Conservation (phyloP, 1,140 invertebrate species). For the Argopecten irradians region DNA sequence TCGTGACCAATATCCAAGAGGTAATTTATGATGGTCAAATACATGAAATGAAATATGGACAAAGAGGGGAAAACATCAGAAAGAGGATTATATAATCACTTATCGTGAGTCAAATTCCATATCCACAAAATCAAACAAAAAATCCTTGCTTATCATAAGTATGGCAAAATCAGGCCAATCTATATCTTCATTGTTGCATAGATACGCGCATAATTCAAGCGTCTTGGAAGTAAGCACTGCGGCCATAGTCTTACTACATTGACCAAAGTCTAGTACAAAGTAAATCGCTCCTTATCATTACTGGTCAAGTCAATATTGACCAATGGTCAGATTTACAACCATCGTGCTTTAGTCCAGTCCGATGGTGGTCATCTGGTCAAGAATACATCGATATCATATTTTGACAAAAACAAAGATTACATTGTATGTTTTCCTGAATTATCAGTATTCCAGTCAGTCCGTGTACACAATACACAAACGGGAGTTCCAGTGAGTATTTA, state of each 20-base stretch:
- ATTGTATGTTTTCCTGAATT: neutral
- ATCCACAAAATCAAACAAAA: neutral
- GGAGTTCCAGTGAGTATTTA: neutral
- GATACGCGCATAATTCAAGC: neutral
- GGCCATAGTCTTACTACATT: neutral
- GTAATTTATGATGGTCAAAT: neutral
- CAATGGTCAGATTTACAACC: neutral
- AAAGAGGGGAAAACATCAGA: neutral
- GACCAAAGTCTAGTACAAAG: slow-evolving; percentile 16
- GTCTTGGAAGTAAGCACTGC: neutral
- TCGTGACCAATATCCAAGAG: neutral
- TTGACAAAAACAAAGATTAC: neutral
- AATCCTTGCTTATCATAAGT: neutral
- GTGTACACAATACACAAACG: neutral
- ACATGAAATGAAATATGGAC: neutral
- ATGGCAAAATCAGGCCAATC: neutral
- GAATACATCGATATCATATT: neutral
- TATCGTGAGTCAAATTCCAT: neutral
- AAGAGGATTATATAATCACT: neutral
- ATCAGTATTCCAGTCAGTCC: neutral
- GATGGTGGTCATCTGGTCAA: neutral
- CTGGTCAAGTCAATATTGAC: slow-evolving; percentile 20
- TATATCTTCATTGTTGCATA: neutral
- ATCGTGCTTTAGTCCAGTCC: neutral
- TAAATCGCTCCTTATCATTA: neutral